Conservation (phyloP, 2,888 invertebrate species). For the Himalopsyche anomala region DNA sequence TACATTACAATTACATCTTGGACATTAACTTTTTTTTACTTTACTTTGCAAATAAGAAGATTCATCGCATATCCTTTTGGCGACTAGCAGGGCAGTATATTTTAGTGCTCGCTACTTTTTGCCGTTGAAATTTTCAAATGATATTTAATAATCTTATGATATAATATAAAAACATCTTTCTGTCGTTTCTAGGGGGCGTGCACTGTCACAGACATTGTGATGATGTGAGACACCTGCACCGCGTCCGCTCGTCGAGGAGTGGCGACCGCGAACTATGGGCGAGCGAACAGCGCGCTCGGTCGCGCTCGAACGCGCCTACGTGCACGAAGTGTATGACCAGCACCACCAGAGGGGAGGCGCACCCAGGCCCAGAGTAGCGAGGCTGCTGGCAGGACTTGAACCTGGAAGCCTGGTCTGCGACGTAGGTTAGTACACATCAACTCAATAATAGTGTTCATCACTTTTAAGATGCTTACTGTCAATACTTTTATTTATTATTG, state of each 20-base stretch:
- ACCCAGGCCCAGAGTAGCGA: constrained; percentile 87
- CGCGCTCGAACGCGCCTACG: constrained; percentile 91
- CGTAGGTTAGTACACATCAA: constrained; percentile 82
- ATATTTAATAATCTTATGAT: no score
- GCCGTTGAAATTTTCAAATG: no score
- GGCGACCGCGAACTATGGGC: constrained; percentile 68
- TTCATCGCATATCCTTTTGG: no score
- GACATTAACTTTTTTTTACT: no score
- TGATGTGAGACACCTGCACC: constrained; percentile 24
- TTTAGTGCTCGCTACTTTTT: no score
- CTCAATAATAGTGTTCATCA: no score
- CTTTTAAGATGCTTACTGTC: no score
- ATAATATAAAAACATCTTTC: neutral
- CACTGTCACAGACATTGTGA: constrained; percentile 25
- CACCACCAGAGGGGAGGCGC: constrained; percentile 72
- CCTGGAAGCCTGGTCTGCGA: constrained; percentile 96
- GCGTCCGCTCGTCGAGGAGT: constrained; percentile 46
- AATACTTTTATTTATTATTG: no score
- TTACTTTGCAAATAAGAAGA: no score
- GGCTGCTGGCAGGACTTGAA: constrained; percentile 91
- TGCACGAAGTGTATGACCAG: constrained; percentile 97
- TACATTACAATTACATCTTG: no score
- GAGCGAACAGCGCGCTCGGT: constrained; percentile 84
- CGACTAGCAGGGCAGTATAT: no score
- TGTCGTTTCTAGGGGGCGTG: constrained; percentile 26